These are phyloP conservation scores for Chaetura pelagica DNA, from an alignment of 2,113 vertebrate genomes.

Conservation along the genomic window DNA sequence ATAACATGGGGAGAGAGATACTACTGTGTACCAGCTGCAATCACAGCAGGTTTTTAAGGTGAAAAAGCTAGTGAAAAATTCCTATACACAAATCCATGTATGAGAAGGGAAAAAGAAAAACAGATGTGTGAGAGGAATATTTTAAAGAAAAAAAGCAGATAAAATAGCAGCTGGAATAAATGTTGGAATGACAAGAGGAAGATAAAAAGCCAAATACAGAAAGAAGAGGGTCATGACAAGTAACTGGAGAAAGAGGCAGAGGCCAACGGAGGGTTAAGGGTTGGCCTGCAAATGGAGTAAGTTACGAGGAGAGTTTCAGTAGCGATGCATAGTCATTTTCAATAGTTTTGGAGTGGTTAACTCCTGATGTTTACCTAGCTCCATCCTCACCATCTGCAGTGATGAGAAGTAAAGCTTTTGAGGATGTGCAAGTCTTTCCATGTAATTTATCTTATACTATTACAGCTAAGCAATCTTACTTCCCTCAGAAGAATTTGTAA, in stretches of 20 bases:
- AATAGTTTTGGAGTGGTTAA: background rate
- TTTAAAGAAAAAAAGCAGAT: background rate
- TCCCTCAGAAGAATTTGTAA: background rate
- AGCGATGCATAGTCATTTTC: background rate
- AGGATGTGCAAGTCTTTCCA: background rate
- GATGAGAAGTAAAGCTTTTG: background rate
- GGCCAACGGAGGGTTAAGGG: background rate
- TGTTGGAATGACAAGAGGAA: background rate
- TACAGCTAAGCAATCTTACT: background rate
- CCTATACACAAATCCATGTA: background rate
- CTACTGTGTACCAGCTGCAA: background rate
- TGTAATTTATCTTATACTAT: background rate
- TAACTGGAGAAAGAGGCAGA: background rate
- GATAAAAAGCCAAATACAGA: background rate
- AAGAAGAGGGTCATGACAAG: background rate
- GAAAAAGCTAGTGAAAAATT: background rate
- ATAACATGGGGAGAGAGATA: background rate
- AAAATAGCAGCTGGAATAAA: background rate
- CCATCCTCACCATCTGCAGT: no score
- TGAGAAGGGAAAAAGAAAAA: background rate
- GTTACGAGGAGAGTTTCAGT: background rate
- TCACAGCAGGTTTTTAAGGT: background rate
- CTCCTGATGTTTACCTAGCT: background rate
- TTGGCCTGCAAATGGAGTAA: background rate
- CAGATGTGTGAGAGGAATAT: background rate